Evolutionary conservation across 2,888 invertebrate genomes (phyloP).

Genomic region (Mesorhabditis belari): DNA sequence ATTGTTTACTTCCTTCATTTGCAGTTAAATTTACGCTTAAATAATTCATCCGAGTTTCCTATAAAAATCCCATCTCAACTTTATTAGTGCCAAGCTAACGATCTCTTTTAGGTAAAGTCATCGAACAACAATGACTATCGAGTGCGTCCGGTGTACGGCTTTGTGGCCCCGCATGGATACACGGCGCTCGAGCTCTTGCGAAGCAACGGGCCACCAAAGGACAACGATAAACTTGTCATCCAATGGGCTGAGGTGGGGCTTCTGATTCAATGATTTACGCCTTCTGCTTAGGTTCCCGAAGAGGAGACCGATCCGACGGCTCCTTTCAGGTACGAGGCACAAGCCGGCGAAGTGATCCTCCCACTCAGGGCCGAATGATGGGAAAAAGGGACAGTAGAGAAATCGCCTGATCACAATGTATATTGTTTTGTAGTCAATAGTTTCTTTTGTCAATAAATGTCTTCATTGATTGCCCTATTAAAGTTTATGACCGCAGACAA

Average conservation of each 20-base stretch:
- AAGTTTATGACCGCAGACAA: no score
- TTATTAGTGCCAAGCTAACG: not conserved
- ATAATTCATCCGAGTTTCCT: no score
- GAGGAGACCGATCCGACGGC: slow-evolving; percentile 35
- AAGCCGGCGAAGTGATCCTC: slow-evolving; percentile 30
- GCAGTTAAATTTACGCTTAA: not conserved
- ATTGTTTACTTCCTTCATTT: no score
- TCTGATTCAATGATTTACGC: no score
- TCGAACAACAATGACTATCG: slow-evolving; percentile 40
- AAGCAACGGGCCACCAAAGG: slow-evolving; percentile 18
- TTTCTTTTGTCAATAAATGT: no score
- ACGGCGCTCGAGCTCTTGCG: slow-evolving; percentile 25
- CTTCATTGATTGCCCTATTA: no score
- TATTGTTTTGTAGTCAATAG: no score
- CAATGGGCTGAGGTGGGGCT: slow-evolving; percentile 28
- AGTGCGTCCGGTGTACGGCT: slow-evolving; percentile 39
- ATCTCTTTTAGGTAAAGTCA: slow-evolving; percentile 25
- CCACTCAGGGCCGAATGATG: slow-evolving; percentile 20
- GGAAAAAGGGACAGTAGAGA: no score
- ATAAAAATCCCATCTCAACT: not conserved
- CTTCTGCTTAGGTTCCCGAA: slow-evolving; percentile 12
- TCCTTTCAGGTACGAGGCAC: slow-evolving; percentile 31
- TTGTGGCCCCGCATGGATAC: slow-evolving; percentile 23
- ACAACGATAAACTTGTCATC: slow-evolving; percentile 30
- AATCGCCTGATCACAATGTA: no score